A percentile compares a stretch with the other conserved stretches of the same genome.
These are phyloP conservation scores for Intellagama lesueurii DNA, from an alignment of 2,797 vertebrate genomes.

Conservation along the genomic window DNA sequence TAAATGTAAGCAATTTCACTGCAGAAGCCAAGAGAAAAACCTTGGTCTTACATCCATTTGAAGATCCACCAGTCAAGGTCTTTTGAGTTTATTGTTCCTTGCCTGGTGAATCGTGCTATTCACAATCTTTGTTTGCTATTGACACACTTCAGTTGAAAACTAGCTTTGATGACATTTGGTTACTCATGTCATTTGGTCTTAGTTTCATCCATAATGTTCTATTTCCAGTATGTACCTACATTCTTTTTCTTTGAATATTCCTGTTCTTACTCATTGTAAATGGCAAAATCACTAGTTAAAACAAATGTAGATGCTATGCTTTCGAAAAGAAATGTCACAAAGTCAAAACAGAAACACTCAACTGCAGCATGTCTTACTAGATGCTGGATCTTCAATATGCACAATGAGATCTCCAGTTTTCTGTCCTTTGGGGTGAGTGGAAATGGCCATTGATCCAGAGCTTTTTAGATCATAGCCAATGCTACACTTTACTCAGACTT, in stretches of 20 bases:
- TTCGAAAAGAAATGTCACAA: not conserved
- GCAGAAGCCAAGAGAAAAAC: not conserved
- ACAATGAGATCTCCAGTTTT: not conserved
- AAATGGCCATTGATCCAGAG: not conserved
- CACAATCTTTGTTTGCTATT: constrained; percentile 13
- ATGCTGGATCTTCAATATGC: not conserved
- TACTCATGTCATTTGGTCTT: not conserved
- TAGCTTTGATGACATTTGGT: not conserved
- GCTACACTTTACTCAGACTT: not conserved
- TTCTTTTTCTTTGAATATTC: not conserved
- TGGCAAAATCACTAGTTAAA: not conserved
- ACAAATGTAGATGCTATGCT: not conserved
- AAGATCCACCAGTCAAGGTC: not conserved
- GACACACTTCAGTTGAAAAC: not conserved
- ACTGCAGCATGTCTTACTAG: not conserved
- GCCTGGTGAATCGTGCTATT: constrained; percentile 16
- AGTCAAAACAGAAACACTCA: not conserved
- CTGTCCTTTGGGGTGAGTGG: not conserved
- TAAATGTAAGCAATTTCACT: constrained; percentile 14
- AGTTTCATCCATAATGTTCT: not conserved
- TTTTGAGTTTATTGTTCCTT: not conserved
- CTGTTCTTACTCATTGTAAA: not conserved
- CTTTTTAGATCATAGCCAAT: not conserved
- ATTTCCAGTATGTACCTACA: not conserved
- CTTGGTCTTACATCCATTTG: not conserved